Evolutionary conservation across 2,888 invertebrate genomes (phyloP).

Genomic region (Cancer borealis): DNA sequence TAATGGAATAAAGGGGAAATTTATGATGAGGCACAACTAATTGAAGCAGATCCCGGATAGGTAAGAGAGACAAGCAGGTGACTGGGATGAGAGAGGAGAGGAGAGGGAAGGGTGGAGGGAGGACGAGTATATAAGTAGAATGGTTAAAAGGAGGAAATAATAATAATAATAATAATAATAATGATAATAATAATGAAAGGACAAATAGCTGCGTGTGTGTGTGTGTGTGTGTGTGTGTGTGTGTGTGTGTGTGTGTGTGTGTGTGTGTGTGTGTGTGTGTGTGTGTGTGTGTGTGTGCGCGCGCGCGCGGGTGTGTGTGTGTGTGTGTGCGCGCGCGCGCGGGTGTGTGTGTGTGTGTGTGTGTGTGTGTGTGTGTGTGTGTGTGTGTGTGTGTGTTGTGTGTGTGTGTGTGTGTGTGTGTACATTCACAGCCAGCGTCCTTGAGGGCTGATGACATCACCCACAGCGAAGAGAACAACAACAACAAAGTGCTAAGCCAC

Average conservation of each 20-base stretch:
- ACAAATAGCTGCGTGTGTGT: not conserved
- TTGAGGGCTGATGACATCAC: not conserved
- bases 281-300: not conserved
- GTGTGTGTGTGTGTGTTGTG: conserved; percentile 2
- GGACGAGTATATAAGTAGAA: not conserved
- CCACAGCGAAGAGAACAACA: not conserved
- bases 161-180: conserved; percentile 12
- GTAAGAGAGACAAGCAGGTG: not conserved
- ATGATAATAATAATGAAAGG: not conserved
- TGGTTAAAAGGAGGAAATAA: not conserved
- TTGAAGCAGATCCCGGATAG: no score
- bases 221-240: not conserved
- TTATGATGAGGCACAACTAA: conserved; percentile 13
- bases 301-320: not conserved
- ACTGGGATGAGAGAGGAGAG: not conserved
- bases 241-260: conserved; percentile 6
- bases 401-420: conserved; percentile 9
- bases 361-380: not conserved
- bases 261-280: not conserved
- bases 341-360: conserved; percentile 4
- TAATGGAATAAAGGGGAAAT: conserved; percentile 27
- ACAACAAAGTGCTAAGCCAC: not conserved
- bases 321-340: not conserved
- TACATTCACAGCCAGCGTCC: not conserved
- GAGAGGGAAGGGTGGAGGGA: conserved; percentile 6